These are phyloP conservation scores for Pygocentrus nattereri DNA, from an alignment of 2,797 vertebrate species.

Conservation along the genomic window DNA sequence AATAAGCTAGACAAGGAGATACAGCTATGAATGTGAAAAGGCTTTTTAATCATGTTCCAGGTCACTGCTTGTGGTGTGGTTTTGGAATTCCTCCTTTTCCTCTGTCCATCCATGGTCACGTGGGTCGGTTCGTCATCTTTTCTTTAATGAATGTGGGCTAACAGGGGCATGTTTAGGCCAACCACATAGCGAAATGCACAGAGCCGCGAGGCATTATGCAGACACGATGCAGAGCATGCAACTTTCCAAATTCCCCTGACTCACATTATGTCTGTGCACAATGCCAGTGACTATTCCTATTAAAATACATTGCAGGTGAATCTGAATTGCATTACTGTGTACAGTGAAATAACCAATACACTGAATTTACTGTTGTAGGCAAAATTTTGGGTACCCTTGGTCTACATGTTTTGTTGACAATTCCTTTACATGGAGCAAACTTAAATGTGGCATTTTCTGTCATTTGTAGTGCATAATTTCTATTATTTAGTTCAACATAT, in stretches of 20 bases:
- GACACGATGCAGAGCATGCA: conserved; percentile 39
- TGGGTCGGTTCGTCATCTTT: not conserved
- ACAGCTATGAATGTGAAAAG: not conserved
- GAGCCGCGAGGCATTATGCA: conserved; percentile 35
- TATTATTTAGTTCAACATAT: no score
- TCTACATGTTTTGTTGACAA: no score
- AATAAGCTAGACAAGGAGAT: conserved; percentile 17
- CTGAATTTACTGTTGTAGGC: not conserved
- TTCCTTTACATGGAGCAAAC: no score
- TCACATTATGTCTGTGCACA: conserved; percentile 18
- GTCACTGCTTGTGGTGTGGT: not conserved
- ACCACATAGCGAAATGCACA: conserved; percentile 40
- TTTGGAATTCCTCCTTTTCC: conserved; percentile 41
- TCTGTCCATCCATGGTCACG: conserved; percentile 31
- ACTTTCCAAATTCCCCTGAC: conserved; percentile 28
- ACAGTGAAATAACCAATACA: not conserved
- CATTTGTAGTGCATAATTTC: no score
- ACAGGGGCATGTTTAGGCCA: conserved; percentile 35
- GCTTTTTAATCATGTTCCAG: not conserved
- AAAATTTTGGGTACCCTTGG: not conserved
- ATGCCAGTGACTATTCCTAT: conserved; percentile 34
- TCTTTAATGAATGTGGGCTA: conserved; percentile 2
- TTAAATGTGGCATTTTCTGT: no score
- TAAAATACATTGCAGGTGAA: conserved; percentile 10
- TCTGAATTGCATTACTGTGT: not conserved